These are phyloP conservation scores for Gandaritis pyraliata DNA, from an alignment of 2,888 invertebrate genomes.

Conservation along the genomic window DNA sequence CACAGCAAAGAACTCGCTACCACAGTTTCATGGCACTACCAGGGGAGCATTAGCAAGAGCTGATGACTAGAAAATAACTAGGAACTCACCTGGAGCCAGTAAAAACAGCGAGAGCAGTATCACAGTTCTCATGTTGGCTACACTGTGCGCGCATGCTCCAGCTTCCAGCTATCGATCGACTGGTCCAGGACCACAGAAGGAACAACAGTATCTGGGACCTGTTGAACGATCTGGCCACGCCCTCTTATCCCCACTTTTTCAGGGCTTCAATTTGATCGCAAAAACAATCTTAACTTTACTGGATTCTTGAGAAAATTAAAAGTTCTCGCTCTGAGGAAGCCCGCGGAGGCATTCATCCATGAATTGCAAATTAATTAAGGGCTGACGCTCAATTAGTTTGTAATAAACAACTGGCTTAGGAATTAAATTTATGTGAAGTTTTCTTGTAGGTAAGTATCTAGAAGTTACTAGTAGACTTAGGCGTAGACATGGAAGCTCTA, in stretches of 20 bases:
- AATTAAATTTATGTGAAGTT: neutral
- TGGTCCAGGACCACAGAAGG: constrained; percentile 46
- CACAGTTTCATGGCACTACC: constrained; percentile 10
- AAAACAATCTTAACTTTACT: constrained; percentile 77
- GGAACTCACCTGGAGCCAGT: constrained; percentile 70
- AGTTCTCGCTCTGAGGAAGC: constrained; percentile 53
- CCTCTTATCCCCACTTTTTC: constrained; percentile 47
- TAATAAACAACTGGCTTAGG: constrained; percentile 5
- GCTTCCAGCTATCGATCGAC: constrained; percentile 74
- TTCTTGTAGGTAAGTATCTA: neutral
- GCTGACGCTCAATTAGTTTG: constrained; percentile 2
- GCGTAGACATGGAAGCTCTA: too few species aligned
- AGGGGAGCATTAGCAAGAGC: constrained; percentile 20
- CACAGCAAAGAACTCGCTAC: constrained; percentile 11
- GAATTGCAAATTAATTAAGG: constrained; percentile 48
- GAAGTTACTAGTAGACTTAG: neutral
- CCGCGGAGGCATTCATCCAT: constrained; percentile 36
- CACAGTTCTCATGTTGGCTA: constrained; percentile 74
- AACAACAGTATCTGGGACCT: constrained; percentile 55
- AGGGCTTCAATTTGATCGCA: constrained; percentile 65
- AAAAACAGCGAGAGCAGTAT: constrained; percentile 71
- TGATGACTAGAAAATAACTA: constrained; percentile 16
- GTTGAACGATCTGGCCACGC: constrained; percentile 69
- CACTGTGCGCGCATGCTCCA: constrained; percentile 73
- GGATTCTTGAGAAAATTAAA: constrained; percentile 75